These are phyloP conservation scores for Gobiocypris rarus DNA, from an alignment of 2,113 vertebrate species.

Conservation along the genomic window DNA sequence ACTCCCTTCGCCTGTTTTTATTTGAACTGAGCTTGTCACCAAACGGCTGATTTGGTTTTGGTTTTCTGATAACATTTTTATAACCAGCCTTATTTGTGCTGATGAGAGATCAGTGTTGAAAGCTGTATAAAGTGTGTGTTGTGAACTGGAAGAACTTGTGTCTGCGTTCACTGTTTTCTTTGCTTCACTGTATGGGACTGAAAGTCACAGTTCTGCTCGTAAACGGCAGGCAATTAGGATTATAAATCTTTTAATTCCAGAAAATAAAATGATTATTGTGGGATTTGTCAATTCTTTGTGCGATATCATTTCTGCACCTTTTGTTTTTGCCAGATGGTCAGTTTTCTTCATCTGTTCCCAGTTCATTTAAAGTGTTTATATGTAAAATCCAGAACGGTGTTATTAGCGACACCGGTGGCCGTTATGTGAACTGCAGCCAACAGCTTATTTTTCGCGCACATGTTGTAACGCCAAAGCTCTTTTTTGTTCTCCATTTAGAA, in stretches of 20 bases:
- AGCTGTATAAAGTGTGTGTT: constrained; percentile 27
- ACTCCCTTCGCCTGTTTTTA: constrained; percentile 15
- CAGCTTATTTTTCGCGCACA: too few relatives aligned
- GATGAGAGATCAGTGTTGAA: constrained; percentile 22
- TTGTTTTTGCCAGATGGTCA: not conserved
- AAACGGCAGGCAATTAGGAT: constrained; percentile 58
- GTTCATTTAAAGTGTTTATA: too few relatives aligned
- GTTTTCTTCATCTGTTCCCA: not conserved
- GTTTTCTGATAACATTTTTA: constrained; percentile 65
- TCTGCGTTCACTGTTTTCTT: constrained; percentile 52
- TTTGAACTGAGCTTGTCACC: not conserved
- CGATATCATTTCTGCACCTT: constrained; percentile 36
- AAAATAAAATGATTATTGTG: constrained; percentile 58
- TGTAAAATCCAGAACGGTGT: too few relatives aligned
- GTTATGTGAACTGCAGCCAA: too few relatives aligned
- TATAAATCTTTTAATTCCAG: constrained; percentile 66
- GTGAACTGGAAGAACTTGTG: constrained; percentile 64
- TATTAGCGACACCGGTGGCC: too few relatives aligned
- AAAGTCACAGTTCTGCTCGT: constrained; percentile 55
- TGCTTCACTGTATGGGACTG: constrained; percentile 61
- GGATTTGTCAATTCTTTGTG: constrained; percentile 13
- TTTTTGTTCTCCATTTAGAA: too few relatives aligned
- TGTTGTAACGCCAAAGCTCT: too few relatives aligned
- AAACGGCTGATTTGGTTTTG: not conserved
- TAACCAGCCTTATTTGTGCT: constrained; percentile 75